phyloP scores from a whole-genome alignment of 2,113 vertebrate genomes.

The Etheostoma cragini region DNA sequence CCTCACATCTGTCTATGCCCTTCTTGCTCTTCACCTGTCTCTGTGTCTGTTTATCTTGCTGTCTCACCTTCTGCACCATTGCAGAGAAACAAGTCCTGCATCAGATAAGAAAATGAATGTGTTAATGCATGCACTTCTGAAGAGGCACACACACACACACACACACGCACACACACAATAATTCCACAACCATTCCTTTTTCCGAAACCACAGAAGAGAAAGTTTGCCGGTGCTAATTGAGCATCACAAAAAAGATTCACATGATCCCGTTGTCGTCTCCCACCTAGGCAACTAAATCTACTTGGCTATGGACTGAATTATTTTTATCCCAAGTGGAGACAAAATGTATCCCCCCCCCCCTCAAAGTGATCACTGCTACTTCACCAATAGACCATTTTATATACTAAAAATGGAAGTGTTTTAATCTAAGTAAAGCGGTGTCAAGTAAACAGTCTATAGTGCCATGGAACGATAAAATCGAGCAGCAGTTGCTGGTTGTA shows the following conservation, averaged over 20 bases:
- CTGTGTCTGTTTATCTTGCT: constrained; percentile 1
- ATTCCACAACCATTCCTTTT: background rate
- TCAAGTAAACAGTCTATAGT: no score
- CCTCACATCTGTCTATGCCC: constrained; percentile 22
- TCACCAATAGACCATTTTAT: no score
- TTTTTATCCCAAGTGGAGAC: no score
- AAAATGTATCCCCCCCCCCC: no score
- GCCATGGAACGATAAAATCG: no score
- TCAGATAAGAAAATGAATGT: background rate
- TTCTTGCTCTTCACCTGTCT: constrained; percentile 22
- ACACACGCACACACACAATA: no score
- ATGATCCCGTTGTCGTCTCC: background rate
- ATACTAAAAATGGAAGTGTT: no score
- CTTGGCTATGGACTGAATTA: background rate
- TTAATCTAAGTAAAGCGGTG: no score
- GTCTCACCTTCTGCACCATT: constrained; percentile 11
- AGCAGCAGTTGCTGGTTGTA: no score
- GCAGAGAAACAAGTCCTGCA: constrained; percentile 15
- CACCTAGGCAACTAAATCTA: background rate
- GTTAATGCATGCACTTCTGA: background rate
- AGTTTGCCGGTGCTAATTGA: background rate
- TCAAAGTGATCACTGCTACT: no score
- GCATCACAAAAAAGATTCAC: background rate
- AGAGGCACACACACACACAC: background rate
- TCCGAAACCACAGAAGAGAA: background rate